Evolutionary conservation across 1,140 invertebrate genomes (phyloP), one percentile per base, ranked within the genome.

Genomic region (Phthorimaea operculella): DNA sequence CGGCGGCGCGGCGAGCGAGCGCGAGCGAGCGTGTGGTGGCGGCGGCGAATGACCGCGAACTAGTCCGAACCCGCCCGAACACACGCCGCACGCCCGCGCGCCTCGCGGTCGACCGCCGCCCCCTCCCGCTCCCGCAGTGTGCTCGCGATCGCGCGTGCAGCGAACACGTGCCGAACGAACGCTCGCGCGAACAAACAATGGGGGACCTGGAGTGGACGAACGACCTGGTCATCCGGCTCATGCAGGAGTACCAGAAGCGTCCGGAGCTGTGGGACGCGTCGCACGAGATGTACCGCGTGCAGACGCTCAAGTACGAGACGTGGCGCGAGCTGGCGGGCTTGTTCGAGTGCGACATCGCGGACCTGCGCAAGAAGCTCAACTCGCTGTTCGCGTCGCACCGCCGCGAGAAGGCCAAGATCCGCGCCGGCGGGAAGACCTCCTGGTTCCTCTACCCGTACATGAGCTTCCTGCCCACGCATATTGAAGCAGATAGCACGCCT

Each of bases 341-440:
- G 0, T 82, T 80, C 59, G 64, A 78, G 3, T 83, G 79, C 48
- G 76, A 82, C 9, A 68, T 83, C 4, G 52, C 62, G 0, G 76
- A 82, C 48, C 39, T 85, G 53, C 52, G 68, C 14, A 82, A 77
- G 70, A 85, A 85, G 36, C 55, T 85, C 48, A 80, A 80, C 57
- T 83, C 79, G 1, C 62, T 85, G 4, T 76, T 83, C 49, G 82
- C 82, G 0, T 85, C 82, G 11, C 71, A 83, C 16, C 61, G 82
- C 4, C 64, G 82, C 1, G 82, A 85, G 64, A 81, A 79, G 51
- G 54, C 54, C 8, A 80, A 75, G 52, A 68, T 83, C 5, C 66
- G 77, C 0, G 21, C 48, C 5, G 79, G 79, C 0, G 66, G 63
- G 1, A 58, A 55, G 0, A 75, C 77, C 0, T 66, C 52, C 0